Base-by-base conservation (phyloP, 2,113 vertebrate species). In the Hydrolagus affinis region DNA sequence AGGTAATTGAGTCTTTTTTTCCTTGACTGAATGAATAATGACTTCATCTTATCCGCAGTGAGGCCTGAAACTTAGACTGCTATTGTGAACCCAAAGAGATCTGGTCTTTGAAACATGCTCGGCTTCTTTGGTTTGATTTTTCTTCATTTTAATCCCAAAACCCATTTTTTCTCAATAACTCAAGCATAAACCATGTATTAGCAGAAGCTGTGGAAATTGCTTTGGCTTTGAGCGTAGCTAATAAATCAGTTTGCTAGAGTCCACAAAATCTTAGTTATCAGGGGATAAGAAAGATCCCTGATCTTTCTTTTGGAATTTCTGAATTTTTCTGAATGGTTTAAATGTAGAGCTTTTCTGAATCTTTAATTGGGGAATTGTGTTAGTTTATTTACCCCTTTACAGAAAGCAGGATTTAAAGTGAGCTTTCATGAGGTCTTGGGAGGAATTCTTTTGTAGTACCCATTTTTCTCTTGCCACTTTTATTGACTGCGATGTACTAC, bases 111-210 rank as follows among this genome's bases (percentile, higher is more conserved):
- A 97, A 95, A 93, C 94, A 91, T 91, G 93, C 94, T 94, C 94
- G 94, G 91, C 93, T 94, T 95, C 94, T 94, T 93, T 90, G 94
- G 94, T 94, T 96, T 94, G 92, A 95, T 98, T 98, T 98, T 97
- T 97, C 96, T 96, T 96, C 95, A 94, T 97, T 97, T 96, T 96
- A 97, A 96, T 93, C 94, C 92, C 88, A 90, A 93, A 93, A 91
- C 93, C 94, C 91, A 94, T 95, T 95, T 95, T 44, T 94, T 94
- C 94, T 95, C 91, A 94, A 94, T 94, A 95, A 93, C 94, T 95
- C 94, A 95, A 94, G 94, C 95, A 94, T 94, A 94, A 94, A 94
- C 92, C 92, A 90, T 90, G 91, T 92, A 92, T 91, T 91, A 89
- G 91, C 91, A 89, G 91, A 90, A 92, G 90, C 86, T 90, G 91